These are phyloP conservation scores for Sebastes vulpes DNA, from an alignment of 2,797 vertebrate species.

Conservation along the genomic window DNA sequence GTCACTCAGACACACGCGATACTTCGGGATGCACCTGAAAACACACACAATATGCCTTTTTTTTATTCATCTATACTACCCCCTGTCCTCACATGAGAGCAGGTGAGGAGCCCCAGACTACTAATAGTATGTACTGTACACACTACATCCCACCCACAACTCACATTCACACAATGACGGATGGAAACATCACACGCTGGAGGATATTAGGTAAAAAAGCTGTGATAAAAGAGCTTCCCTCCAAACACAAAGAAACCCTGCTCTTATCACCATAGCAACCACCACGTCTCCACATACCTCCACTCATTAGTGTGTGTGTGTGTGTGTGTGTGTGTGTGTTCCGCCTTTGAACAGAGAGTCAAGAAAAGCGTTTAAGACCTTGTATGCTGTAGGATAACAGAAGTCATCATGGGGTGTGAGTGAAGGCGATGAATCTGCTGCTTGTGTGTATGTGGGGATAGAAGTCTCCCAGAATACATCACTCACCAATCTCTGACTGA, in stretches of 20 bases:
- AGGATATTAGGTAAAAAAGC: neutral
- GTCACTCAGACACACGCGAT: constrained; percentile 93
- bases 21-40: constrained; percentile 91
- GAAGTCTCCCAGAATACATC: too few species aligned
- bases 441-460: too few species aligned
- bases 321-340: neutral
- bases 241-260: neutral
- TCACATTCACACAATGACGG: neutral
- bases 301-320: neutral
- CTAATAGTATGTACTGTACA: neutral
- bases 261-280: constrained; percentile 49
- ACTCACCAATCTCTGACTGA: neutral
- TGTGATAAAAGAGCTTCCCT: neutral
- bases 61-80: neutral
- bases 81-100: neutral
- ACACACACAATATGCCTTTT: constrained; percentile 13
- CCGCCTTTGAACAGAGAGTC: neutral
- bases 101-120: neutral
- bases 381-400: neutral
- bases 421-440: neutral
- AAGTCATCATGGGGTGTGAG: neutral
- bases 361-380: neutral
- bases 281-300: neutral
- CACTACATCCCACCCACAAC: neutral
- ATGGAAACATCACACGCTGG: neutral